Conservation (phyloP, 2,113 vertebrate genomes). For the Monarcha castaneiventris region DNA sequence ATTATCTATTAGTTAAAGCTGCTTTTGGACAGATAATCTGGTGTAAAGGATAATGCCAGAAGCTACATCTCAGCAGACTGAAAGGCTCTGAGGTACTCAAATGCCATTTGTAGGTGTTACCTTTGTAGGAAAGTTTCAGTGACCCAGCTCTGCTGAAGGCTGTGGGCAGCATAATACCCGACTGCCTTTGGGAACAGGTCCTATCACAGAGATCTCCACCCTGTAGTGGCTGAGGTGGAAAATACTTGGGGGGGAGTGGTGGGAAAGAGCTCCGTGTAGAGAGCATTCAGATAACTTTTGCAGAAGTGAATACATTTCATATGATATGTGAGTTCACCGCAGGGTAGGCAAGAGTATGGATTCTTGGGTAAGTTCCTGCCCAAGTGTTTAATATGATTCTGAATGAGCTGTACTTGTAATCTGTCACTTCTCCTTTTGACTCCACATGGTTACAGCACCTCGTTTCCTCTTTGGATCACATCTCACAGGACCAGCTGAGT, state of each 20-base stretch:
- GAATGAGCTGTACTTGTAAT: neutral
- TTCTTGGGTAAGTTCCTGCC: neutral
- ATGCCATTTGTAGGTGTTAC: neutral
- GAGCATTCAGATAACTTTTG: neutral
- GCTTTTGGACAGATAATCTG: neutral
- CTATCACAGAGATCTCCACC: neutral
- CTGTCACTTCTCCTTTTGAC: neutral
- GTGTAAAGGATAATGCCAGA: neutral
- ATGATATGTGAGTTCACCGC: neutral
- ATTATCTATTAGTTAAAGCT: neutral
- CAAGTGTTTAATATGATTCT: neutral
- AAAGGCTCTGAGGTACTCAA: neutral
- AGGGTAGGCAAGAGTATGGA: neutral
- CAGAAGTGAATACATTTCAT: neutral
- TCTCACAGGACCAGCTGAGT: neutral
- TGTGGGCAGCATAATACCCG: neutral
- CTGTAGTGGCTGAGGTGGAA: neutral
- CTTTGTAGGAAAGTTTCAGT: neutral
- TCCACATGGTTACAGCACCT: neutral
- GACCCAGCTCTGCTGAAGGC: neutral
- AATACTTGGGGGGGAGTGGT: neutral
- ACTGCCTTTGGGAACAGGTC: neutral
- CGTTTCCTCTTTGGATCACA: neutral
- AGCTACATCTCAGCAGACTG: neutral
- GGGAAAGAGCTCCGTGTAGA: neutral